These are phyloP conservation scores for Hyphantria cunea DNA, from an alignment of 1,140 invertebrate species.

Conservation along the genomic window DNA sequence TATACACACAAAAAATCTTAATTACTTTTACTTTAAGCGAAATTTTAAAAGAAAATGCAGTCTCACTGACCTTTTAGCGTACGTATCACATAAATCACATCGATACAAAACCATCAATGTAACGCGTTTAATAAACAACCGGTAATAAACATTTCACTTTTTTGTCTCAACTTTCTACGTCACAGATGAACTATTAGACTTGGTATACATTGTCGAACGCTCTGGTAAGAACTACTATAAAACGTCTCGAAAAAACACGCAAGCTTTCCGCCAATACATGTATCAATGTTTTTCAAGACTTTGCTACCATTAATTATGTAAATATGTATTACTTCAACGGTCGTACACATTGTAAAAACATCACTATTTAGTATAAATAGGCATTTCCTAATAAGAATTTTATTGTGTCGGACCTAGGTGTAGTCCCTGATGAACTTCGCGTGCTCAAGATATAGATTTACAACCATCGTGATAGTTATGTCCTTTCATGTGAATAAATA, in stretches of 20 bases:
- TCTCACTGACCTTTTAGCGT: neutral
- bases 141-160: neutral
- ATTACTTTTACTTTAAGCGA: neutral
- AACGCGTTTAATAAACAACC: neutral
- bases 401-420: constrained; percentile 14
- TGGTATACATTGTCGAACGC: neutral
- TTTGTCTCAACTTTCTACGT: neutral
- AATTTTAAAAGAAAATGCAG: neutral
- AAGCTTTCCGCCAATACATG: constrained; percentile 21
- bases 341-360: constrained; percentile 21
- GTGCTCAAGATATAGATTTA: constrained; percentile 25
- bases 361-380: constrained; percentile 29
- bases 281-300: constrained; percentile 19
- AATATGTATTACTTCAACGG: constrained; percentile 31
- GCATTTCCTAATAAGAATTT: constrained; percentile 33
- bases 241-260: constrained; percentile 11
- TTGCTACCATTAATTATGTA: constrained; percentile 25
- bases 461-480: neutral
- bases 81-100: neutral
- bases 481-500: neutral
- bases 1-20: neutral
- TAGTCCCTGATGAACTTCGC: constrained; percentile 28
- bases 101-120: neutral
- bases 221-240: neutral
- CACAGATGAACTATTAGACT: constrained; percentile 1